Conservation (phyloP, 2,797 vertebrate species). For the Sebastolobus altivelis region DNA sequence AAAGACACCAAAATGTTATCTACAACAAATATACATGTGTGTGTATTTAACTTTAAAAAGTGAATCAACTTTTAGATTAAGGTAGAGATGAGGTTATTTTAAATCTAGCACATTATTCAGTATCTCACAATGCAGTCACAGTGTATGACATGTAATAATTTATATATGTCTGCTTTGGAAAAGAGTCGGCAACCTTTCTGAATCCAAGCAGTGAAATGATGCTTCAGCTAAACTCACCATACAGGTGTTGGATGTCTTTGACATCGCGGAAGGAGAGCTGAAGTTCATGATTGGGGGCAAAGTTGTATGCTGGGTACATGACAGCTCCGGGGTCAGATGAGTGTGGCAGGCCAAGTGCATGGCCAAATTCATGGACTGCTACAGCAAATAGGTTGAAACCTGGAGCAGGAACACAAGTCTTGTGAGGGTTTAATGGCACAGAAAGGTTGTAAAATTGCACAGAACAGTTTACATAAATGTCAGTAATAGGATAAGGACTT, state of each 20-base stretch:
- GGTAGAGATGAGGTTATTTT: background rate
- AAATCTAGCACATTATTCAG: background rate
- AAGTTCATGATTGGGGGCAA: constrained; percentile 82
- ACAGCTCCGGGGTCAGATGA: constrained; percentile 89
- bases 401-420: constrained; percentile 51
- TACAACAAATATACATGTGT: background rate
- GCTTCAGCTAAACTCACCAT: constrained; percentile 80
- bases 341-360: constrained; percentile 90
- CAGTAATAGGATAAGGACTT: background rate
- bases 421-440: background rate
- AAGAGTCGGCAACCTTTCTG: background rate
- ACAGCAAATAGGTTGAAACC: constrained; percentile 90
- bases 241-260: constrained; percentile 88
- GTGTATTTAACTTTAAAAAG: background rate
- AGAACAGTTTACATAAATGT: background rate
- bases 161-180: background rate
- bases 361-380: constrained; percentile 92
- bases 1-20: background rate
- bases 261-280: constrained; percentile 89
- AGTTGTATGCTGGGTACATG: constrained; percentile 93
- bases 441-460: background rate
- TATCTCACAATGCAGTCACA: background rate
- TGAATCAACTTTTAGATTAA: background rate
- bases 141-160: background rate
- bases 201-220: background rate